A percentile compares a stretch with the other conserved stretches of the same genome.
phyloP scores from a whole-genome alignment of 1,140 invertebrate genomes.

The Drosophila malerkotliana region DNA sequence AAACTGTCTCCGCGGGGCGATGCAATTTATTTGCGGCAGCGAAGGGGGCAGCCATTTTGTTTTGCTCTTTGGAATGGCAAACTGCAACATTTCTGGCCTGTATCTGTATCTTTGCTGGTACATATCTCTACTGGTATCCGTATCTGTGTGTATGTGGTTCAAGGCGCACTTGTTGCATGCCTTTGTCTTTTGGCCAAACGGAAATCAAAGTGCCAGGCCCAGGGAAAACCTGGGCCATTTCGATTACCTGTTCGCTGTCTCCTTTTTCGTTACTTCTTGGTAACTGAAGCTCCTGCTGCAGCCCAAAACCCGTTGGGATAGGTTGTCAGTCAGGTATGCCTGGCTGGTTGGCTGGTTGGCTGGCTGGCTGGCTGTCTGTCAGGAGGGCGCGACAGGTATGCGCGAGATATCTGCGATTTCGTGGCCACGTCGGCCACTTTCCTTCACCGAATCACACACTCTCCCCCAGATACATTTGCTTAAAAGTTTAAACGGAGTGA shows the following conservation, averaged over 20 bases:
- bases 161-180: constrained; percentile 73
- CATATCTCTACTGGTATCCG: not conserved
- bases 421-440: constrained; percentile 70
- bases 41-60: constrained; percentile 65
- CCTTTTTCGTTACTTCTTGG: not conserved
- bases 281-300: constrained; percentile 30
- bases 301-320: constrained; percentile 78
- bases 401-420: constrained; percentile 59
- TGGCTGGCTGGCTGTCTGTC: constrained; percentile 14
- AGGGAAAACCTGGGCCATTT: constrained; percentile 14
- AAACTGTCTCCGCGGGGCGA: constrained; percentile 44
- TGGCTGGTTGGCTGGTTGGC: constrained; percentile 5
- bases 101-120: not conserved
- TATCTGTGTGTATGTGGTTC: constrained; percentile 47
- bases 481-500: constrained; percentile 23
- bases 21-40: constrained; percentile 46
- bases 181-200: constrained; percentile 28
- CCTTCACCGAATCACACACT: constrained; percentile 55
- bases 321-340: constrained; percentile 57
- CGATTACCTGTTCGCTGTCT: constrained; percentile 20
- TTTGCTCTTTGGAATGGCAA: constrained; percentile 41
- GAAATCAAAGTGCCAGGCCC: constrained; percentile 53
- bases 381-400: constrained; percentile 56
- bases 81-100: constrained; percentile 41
- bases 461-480: constrained; percentile 31